phyloP scores from a whole-genome alignment of 1,140 invertebrate genomes.

The Panagrolaimus sp. region DNA sequence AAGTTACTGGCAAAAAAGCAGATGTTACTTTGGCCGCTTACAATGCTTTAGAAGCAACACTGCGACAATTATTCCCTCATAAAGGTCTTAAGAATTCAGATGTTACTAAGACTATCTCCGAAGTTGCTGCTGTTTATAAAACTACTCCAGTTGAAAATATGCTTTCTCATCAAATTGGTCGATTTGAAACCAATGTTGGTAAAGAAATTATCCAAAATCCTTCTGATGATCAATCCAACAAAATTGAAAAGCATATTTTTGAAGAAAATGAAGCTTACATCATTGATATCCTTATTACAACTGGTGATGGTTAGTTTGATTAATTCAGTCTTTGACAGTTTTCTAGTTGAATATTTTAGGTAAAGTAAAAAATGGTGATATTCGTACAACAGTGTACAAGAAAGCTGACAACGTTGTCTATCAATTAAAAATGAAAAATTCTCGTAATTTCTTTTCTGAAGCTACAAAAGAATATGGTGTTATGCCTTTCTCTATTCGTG shows the following conservation, averaged over 20 bases:
- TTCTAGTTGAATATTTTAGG: constrained; percentile 36
- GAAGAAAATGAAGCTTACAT: constrained; percentile 96
- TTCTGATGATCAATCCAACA: constrained; percentile 85
- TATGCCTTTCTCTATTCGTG: constrained; percentile 72
- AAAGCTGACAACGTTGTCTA: constrained; percentile 90
- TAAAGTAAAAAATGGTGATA: constrained; percentile 80
- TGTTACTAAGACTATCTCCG: constrained; percentile 76
- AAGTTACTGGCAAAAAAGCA: constrained; percentile 75
- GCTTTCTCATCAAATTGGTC: constrained; percentile 84
- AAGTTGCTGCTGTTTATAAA: constrained; percentile 83
- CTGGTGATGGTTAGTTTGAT: constrained; percentile 73
- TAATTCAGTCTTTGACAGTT: not conserved
- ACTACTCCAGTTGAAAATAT: constrained; percentile 97
- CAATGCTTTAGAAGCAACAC: constrained; percentile 84
- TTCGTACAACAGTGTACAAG: constrained; percentile 92
- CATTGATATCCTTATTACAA: constrained; percentile 91
- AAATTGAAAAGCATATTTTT: constrained; percentile 92
- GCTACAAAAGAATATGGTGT: constrained; percentile 81
- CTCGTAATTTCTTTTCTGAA: constrained; percentile 87
- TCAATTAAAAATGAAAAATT: constrained; percentile 91
- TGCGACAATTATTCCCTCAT: constrained; percentile 82
- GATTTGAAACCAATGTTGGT: constrained; percentile 88
- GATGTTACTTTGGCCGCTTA: constrained; percentile 92
- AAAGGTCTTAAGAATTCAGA: constrained; percentile 69
- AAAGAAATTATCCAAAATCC: constrained; percentile 99